Percentiles rank a stretch among this genome's conserved stretches.
phyloP scores from a whole-genome alignment of 1,140 invertebrate species.

The Drosophila tristis region DNA sequence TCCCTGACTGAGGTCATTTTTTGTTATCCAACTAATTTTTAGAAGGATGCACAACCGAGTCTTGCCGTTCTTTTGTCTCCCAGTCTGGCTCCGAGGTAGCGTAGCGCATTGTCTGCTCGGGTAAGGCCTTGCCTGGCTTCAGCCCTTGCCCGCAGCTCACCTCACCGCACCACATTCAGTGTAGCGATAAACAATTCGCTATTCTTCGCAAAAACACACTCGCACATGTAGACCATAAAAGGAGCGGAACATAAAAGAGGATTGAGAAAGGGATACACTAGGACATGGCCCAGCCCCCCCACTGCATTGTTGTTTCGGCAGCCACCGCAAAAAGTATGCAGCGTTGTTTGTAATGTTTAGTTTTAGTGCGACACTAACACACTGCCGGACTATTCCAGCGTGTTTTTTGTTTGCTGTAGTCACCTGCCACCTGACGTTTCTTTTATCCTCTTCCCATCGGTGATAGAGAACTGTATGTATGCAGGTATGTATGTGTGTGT shows the following conservation, averaged over 20 bases:
- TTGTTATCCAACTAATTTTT: conserved; percentile 6
- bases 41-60: conserved; percentile 4
- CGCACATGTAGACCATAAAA: conserved; percentile 18
- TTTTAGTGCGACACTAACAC: conserved; percentile 37
- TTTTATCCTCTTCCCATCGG: neutral
- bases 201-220: conserved; percentile 7
- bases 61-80: conserved; percentile 27
- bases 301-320: conserved; percentile 50
- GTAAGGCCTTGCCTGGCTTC: conserved; percentile 20
- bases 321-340: conserved; percentile 69
- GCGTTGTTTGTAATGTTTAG: conserved; percentile 70
- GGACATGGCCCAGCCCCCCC: neutral
- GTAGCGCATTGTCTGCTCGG: conserved; percentile 40
- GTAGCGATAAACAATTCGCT: conserved; percentile 18
- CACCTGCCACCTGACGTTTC: no score
- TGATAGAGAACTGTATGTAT: neutral
- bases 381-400: conserved; percentile 13
- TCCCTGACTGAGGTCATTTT: neutral
- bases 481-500: no score
- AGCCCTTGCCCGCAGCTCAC: neutral
- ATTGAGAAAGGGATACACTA: neutral
- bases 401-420: neutral
- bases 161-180: conserved; percentile 6
- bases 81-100: conserved; percentile 12
- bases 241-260: neutral